phyloP scores from a whole-genome alignment of 2,888 invertebrate species.

The Trichopoda pennipes region DNA sequence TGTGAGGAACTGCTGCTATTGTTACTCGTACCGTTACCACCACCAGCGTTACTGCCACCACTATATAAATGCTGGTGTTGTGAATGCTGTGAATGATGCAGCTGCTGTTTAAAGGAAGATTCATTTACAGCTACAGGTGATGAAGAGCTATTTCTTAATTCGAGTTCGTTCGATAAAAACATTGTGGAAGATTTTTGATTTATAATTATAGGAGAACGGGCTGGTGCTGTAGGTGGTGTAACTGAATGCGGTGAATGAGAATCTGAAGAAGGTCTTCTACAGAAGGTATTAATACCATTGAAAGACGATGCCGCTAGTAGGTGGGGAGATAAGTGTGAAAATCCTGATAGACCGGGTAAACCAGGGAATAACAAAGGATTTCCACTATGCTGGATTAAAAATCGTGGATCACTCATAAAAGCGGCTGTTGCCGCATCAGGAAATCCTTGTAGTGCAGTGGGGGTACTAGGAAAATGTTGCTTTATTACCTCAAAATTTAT shows the following conservation, averaged over 20 bases:
- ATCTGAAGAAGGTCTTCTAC: constrained; percentile 81
- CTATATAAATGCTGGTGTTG: constrained; percentile 35
- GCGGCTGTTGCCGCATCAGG: constrained; percentile 70
- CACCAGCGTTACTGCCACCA: not conserved
- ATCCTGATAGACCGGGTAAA: constrained; percentile 82
- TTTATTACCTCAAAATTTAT: constrained; percentile 86
- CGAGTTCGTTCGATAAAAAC: constrained; percentile 55
- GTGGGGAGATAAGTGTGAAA: constrained; percentile 82
- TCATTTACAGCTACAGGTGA: constrained; percentile 60
- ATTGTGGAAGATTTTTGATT: constrained; percentile 63
- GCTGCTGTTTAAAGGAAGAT: constrained; percentile 60
- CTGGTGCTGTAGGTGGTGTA: constrained; percentile 78
- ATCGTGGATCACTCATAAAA: constrained; percentile 76
- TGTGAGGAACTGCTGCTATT: constrained; percentile 54
- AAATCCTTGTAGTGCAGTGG: constrained; percentile 61
- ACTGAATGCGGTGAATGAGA: constrained; percentile 83
- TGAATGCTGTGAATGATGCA: constrained; percentile 31
- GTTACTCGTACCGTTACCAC: constrained; percentile 4
- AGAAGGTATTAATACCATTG: constrained; percentile 78
- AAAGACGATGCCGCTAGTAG: constrained; percentile 78
- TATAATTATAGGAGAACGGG: constrained; percentile 65
- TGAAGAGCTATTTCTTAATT: constrained; percentile 44
- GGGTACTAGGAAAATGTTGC: constrained; percentile 74
- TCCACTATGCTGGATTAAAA: constrained; percentile 81
- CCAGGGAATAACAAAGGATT: constrained; percentile 84